phyloP scores from a whole-genome alignment of 2,888 invertebrate genomes.

The Nomada hirtipes region DNA sequence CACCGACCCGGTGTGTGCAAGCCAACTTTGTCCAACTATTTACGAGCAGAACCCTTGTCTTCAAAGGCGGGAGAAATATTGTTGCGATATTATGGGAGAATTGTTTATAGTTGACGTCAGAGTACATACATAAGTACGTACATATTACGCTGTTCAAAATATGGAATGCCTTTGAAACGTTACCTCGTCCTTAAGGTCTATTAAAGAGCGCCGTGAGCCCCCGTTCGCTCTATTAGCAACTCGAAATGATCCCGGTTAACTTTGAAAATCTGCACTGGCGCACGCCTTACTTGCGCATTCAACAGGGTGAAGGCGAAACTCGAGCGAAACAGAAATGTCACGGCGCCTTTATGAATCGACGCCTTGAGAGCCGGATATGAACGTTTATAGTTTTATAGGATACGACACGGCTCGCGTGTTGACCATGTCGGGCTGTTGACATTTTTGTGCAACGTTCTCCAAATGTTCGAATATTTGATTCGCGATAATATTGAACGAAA shows the following conservation, averaged over 20 bases:
- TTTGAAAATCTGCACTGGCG: constrained; percentile 9
- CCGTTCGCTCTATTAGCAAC: neutral
- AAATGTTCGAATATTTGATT: neutral
- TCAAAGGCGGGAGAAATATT: neutral
- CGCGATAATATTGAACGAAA: neutral
- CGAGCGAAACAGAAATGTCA: constrained; percentile 40
- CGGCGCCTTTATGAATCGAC: constrained; percentile 31
- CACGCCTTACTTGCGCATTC: neutral
- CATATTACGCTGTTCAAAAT: neutral
- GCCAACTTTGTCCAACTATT: neutral
- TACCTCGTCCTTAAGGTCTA: constrained; percentile 9
- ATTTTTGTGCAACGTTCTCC: neutral
- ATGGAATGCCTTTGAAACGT: neutral
- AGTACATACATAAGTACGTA: neutral
- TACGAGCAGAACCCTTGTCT: neutral
- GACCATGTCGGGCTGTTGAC: neutral
- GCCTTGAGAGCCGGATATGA: constrained; percentile 20
- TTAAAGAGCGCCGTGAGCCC: neutral
- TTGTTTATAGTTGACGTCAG: neutral
- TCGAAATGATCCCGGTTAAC: neutral
- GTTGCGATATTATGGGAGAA: neutral
- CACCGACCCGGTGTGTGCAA: neutral
- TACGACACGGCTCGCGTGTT: constrained; percentile 4
- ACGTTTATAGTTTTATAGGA: constrained; percentile 12
- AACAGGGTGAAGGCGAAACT: constrained; percentile 23